Base-by-base conservation (phyloP, 2,797 vertebrate genomes). In the Poeciliopsis presidionis region DNA sequence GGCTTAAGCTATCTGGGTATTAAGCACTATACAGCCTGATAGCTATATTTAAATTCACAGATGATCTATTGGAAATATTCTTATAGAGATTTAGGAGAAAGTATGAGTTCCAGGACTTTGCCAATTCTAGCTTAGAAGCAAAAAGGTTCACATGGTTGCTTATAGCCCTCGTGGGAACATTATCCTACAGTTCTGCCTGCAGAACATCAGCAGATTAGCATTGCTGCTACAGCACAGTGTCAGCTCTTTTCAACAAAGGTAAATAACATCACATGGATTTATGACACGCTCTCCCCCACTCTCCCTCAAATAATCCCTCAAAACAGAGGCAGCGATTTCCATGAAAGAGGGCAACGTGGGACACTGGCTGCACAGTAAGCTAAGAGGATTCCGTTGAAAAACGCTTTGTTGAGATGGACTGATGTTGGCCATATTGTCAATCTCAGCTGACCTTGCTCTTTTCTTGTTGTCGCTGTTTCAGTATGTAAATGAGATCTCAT, bases 331-430 rank as follows among this genome's bases (percentile, higher is more conserved):
- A 81, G 75, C 70, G 80, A 89, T 93, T 91, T 91, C 82, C 70
- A 81, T 82, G 75, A 90, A 90, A 82, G 84, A 79, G 73, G 69
- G 73, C 69, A 72, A 77, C 53, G 75, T 78, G 81, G 89, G 87
- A 86, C 83, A 88, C 84, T 83, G 88, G 88, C 87, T 74, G 57
- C 81, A 69, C 16, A 46, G 84, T 78, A 74, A 73, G 91, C 90
- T 93, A 92, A 94, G 89, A 93, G 91, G 93, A 93, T 93, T 94
- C 88, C 74, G 59, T 41, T 20, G 25, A 36, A 46, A 71, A 46
- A 87, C 79, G 80, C 72, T 83, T 81, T 55, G 14, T 72, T 51
- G 69, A 84, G 79, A 77, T 28, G 0, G 53, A 36, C 72, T 59
- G 61, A 70, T 80, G 75, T 79, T 63, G 1, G 73, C 61, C 43